phyloP scores from a whole-genome alignment of 2,797 vertebrate genomes.

The Epinephelus awoara region DNA sequence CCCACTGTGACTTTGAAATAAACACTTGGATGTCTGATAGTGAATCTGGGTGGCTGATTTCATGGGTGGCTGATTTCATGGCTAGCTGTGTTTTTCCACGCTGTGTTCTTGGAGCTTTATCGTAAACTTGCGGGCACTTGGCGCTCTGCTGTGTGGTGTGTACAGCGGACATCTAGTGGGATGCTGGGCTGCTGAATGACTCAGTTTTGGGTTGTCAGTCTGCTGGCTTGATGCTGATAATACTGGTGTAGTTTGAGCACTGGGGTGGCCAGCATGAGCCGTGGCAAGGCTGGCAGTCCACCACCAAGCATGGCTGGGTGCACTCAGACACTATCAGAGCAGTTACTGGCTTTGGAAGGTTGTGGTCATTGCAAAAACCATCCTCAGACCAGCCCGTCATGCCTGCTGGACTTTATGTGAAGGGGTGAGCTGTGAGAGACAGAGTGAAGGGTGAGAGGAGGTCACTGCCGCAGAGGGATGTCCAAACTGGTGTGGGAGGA shows the following conservation, averaged over 20 bases:
- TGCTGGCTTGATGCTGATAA: slow-evolving; percentile 59
- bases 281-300: slow-evolving; percentile 57
- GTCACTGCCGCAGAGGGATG: slow-evolving; percentile 60
- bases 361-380: slow-evolving; percentile 45
- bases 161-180: slow-evolving; percentile 61
- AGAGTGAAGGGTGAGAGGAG: slow-evolving; percentile 66
- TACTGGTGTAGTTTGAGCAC: slow-evolving; percentile 42
- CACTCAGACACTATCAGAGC: slow-evolving; percentile 56
- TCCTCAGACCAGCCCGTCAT: slow-evolving; percentile 69
- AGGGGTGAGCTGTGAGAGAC: slow-evolving; percentile 69
- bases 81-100: slow-evolving; percentile 53
- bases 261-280: slow-evolving; percentile 54
- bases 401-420: slow-evolving; percentile 66
- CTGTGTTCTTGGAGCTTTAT: slow-evolving; percentile 60
- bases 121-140: slow-evolving; percentile 50
- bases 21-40: slow-evolving; percentile 44
- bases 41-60: slow-evolving; percentile 74
- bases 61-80: slow-evolving; percentile 73
- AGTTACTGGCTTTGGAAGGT: slow-evolving; percentile 39
- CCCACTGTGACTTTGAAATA: slow-evolving; percentile 39
- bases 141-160: slow-evolving; percentile 51
- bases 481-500: slow-evolving; percentile 50
- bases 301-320: slow-evolving; percentile 52
- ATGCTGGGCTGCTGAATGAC: slow-evolving; percentile 73
- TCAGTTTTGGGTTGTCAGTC: slow-evolving; percentile 77